Percentiles rank a stretch among this genome's conserved stretches.
These are phyloP conservation scores for Carduelis carduelis DNA, from an alignment of 2,797 vertebrate genomes.

Conservation along the genomic window DNA sequence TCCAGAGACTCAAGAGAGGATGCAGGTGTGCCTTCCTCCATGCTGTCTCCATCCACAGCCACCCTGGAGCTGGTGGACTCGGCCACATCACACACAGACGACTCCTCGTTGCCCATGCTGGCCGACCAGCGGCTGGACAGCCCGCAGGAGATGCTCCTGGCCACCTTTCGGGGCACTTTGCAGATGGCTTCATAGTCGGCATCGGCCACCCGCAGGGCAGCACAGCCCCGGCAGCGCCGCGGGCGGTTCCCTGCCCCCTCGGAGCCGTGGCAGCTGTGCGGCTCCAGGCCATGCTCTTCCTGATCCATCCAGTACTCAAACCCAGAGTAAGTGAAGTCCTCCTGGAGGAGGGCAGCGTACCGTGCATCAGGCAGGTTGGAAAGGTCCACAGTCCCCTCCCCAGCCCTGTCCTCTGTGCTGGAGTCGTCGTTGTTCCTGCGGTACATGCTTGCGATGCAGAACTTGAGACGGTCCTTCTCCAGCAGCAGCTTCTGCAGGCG, in stretches of 20 bases:
- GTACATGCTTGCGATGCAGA: constrained; percentile 87
- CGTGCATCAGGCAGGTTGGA: constrained; percentile 77
- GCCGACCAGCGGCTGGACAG: constrained; percentile 79
- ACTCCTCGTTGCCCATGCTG: constrained; percentile 76
- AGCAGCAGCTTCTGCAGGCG: constrained; percentile 88
- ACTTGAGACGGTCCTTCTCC: constrained; percentile 91
- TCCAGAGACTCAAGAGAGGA: constrained; percentile 88
- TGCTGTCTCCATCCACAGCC: constrained; percentile 76
- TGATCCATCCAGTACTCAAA: constrained; percentile 90
- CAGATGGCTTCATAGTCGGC: constrained; percentile 94
- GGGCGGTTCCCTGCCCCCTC: constrained; percentile 74
- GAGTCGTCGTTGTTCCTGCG: constrained; percentile 81
- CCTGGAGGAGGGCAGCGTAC: constrained; percentile 86
- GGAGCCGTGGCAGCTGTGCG: constrained; percentile 70
- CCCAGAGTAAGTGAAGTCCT: constrained; percentile 87
- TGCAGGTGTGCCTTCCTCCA: constrained; percentile 73
- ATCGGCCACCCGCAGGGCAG: constrained; percentile 84
- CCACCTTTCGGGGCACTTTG: constrained; percentile 85
- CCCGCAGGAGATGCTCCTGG: constrained; percentile 83
- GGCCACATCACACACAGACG: constrained; percentile 42
- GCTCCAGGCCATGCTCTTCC: constrained; percentile 77
- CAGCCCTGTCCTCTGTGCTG: constrained; percentile 24
- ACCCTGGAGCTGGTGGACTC: constrained; percentile 75
- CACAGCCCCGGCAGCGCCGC: constrained; percentile 85
- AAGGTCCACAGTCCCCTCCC: constrained; percentile 75